Evolutionary conservation across 2,888 invertebrate genomes (phyloP).

Genomic region (Branchipolynoe longqiensis): DNA sequence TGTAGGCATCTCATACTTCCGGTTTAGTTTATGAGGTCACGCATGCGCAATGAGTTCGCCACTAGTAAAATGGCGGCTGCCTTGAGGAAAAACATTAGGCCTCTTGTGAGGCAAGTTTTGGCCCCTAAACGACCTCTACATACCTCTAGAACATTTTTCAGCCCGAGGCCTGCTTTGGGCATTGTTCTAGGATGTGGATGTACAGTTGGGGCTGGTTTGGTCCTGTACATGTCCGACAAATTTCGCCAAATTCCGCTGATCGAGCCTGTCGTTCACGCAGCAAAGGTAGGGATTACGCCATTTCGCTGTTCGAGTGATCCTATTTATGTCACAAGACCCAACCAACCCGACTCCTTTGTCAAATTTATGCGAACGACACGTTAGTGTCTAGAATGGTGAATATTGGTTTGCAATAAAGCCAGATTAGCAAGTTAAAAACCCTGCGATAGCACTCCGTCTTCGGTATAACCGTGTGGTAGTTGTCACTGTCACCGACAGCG

Average conservation of each 20-base stretch:
- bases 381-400: no score
- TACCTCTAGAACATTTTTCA: background rate
- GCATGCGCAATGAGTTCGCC: background rate
- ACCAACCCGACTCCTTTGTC: no score
- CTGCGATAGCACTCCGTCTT: no score
- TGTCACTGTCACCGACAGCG: background rate
- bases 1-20: conserved; percentile 14
- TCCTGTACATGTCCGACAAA: conserved; percentile 13
- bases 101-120: conserved; percentile 28
- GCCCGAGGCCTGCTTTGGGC: background rate
- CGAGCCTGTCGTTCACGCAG: conserved; percentile 41
- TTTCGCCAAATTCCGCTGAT: conserved; percentile 1
- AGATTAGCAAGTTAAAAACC: no score
- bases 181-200: conserved; percentile 46
- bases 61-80: conserved; percentile 50
- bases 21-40: background rate
- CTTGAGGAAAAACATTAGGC: conserved; percentile 51
- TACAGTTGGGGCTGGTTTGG: background rate
- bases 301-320: no score
- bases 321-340: no score
- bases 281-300: conserved; percentile 28
- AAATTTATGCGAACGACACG: no score
- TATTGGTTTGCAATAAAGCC: no score
- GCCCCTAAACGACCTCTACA: conserved; percentile 12
- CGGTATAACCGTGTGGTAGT: background rate